phyloP scores from a whole-genome alignment of 2,888 invertebrate species.

The Chrysina gloriosa region DNA sequence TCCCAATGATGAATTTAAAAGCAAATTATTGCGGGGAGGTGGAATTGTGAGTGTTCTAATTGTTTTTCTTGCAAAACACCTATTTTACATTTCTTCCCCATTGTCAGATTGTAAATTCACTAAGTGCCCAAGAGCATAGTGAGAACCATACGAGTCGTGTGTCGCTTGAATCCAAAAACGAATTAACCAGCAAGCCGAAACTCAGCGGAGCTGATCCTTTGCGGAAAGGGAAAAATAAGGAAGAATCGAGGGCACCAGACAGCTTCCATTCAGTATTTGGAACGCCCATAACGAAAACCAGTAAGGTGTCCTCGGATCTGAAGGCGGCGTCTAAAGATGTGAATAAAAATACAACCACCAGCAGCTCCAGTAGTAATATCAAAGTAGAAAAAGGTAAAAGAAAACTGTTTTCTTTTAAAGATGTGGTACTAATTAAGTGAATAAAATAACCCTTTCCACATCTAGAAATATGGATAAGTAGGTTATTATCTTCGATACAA shows the following conservation, averaged over 20 bases:
- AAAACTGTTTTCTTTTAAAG: too few relatives aligned
- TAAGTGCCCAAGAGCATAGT: conserved; percentile 62
- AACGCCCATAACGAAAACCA: conserved; percentile 81
- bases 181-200: conserved; percentile 79
- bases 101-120: conserved; percentile 58
- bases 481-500: too few relatives aligned
- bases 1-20: conserved; percentile 89
- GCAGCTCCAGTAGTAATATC: conserved; percentile 40
- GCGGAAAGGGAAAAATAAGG: conserved; percentile 56
- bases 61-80: background rate
- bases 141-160: conserved; percentile 63
- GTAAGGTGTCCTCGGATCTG: conserved; percentile 76
- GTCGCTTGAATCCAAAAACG: conserved; percentile 61
- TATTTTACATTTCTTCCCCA: conserved; percentile 17
- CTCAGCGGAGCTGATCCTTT: conserved; percentile 67
- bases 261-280: conserved; percentile 87
- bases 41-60: conserved; percentile 67
- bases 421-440: too few relatives aligned
- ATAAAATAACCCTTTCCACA: too few relatives aligned
- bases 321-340: conserved; percentile 60
- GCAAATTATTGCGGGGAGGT: conserved; percentile 89
- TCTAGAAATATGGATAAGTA: too few relatives aligned
- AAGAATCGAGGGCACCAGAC: conserved; percentile 61
- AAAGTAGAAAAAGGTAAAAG: conserved; percentile 43
- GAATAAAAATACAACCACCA: conserved; percentile 44